Percentiles rank a stretch among this genome's conserved stretches.
These are phyloP conservation scores for Thymelicus acteon DNA, from an alignment of 2,888 invertebrate genomes.

Conservation along the genomic window DNA sequence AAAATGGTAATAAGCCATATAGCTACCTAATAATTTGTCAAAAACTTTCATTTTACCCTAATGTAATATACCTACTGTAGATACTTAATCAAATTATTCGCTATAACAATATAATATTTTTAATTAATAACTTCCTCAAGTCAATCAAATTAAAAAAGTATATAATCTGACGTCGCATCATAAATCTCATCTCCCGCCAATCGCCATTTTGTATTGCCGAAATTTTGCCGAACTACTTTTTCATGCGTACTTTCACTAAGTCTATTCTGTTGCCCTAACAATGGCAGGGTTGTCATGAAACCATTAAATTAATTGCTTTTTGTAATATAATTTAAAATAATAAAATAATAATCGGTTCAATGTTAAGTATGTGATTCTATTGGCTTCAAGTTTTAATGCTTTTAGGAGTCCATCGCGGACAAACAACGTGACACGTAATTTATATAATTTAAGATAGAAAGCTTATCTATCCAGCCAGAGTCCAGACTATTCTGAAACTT, in stretches of 20 bases:
- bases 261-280: background rate
- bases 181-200: slow-evolving; percentile 35
- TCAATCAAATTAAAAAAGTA: slow-evolving; percentile 10
- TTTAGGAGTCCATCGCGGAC: too few species aligned
- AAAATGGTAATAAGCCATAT: too few species aligned
- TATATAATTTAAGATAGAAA: too few species aligned
- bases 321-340: background rate
- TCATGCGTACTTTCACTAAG: slow-evolving; percentile 34
- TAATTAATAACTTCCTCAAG: slow-evolving; percentile 7
- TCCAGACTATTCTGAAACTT: too few species aligned
- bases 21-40: too few species aligned
- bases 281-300: slow-evolving; percentile 29
- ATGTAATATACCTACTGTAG: too few species aligned
- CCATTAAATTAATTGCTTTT: background rate
- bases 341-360: too few species aligned
- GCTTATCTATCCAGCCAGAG: too few species aligned
- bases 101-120: background rate
- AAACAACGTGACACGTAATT: too few species aligned
- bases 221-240: slow-evolving; percentile 41
- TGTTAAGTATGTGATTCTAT: background rate
- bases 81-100: background rate
- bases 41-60: background rate
- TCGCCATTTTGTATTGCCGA: slow-evolving; percentile 40
- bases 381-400: background rate
- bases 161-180: slow-evolving; percentile 16